A percentile compares a stretch with the other conserved stretches of the same genome.
phyloP scores from a whole-genome alignment of 2,113 vertebrate genomes.

The Progne subis region DNA sequence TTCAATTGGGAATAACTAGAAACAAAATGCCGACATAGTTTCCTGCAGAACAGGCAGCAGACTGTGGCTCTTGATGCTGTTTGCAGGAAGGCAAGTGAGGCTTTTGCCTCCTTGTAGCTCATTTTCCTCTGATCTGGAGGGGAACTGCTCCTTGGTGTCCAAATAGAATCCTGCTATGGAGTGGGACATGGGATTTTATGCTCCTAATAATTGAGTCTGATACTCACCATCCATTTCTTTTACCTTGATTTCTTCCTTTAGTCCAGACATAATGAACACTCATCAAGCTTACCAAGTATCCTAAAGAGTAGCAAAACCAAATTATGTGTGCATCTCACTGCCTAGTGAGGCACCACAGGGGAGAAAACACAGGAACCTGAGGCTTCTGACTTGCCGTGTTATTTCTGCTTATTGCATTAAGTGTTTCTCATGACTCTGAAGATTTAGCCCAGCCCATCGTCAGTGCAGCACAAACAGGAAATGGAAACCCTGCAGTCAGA shows the following conservation, averaged over 20 bases:
- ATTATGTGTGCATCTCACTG: not conserved
- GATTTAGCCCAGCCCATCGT: constrained; percentile 7
- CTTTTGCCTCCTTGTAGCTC: not conserved
- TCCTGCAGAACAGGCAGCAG: not conserved
- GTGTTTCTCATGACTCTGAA: constrained; percentile 9
- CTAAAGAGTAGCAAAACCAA: not conserved
- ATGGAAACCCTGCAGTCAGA: constrained; percentile 42
- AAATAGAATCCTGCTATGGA: not conserved
- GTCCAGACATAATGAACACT: not conserved
- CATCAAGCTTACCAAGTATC: not conserved
- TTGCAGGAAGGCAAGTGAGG: not conserved
- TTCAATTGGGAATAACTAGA: not conserved
- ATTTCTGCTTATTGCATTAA: not conserved
- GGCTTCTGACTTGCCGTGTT: not conserved
- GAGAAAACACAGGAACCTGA: not conserved
- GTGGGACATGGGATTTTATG: not conserved
- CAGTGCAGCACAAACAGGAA: constrained; percentile 68
- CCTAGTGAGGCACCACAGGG: not conserved
- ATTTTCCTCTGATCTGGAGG: not conserved
- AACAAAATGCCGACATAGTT: not conserved
- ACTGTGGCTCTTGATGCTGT: not conserved
- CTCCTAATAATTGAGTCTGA: not conserved
- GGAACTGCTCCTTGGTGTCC: not conserved
- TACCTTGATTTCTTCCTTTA: not conserved
- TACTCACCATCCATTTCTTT: not conserved